A percentile compares a stretch with the other conserved stretches of the same genome.
These are phyloP conservation scores for Euthynnus affinis DNA, from an alignment of 2,797 vertebrate genomes.

Conservation along the genomic window DNA sequence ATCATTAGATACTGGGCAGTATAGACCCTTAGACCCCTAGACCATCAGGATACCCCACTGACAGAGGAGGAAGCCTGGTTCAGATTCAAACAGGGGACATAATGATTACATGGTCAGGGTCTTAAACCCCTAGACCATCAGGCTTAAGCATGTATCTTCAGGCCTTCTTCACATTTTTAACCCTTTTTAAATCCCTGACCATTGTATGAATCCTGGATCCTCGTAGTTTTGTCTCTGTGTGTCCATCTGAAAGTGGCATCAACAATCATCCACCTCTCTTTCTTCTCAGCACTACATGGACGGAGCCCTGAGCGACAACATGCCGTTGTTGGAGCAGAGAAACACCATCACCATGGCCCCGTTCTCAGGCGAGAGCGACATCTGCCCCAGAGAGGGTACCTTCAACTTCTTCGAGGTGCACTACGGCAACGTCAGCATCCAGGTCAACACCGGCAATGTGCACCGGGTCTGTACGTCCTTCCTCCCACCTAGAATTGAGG, in stretches of 20 bases:
- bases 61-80: too few relatives aligned
- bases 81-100: too few relatives aligned
- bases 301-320: constrained; percentile 90
- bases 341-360: constrained; percentile 93
- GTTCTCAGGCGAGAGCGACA: constrained; percentile 93
- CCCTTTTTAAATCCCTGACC: background rate
- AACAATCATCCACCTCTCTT: background rate
- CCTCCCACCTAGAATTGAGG: constrained; percentile 88
- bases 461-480: constrained; percentile 85
- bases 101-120: too few relatives aligned
- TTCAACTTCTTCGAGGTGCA: constrained; percentile 86
- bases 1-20: too few relatives aligned
- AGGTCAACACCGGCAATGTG: constrained; percentile 87
- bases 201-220: background rate
- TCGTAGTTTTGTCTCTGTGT: background rate
- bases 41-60: too few relatives aligned
- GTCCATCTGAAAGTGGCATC: background rate
- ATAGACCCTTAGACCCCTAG: too few relatives aligned
- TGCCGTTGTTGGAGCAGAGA: constrained; percentile 86
- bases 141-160: too few relatives aligned
- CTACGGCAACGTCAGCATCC: constrained; percentile 86
- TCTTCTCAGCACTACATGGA: constrained; percentile 89
- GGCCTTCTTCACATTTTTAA: too few relatives aligned
- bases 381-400: constrained; percentile 89
- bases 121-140: too few relatives aligned